Evolutionary conservation across 2,113 vertebrate genomes (phyloP), one percentile per base, ranked within the genome.

Genomic region (Tychaedon coryphoeus): DNA sequence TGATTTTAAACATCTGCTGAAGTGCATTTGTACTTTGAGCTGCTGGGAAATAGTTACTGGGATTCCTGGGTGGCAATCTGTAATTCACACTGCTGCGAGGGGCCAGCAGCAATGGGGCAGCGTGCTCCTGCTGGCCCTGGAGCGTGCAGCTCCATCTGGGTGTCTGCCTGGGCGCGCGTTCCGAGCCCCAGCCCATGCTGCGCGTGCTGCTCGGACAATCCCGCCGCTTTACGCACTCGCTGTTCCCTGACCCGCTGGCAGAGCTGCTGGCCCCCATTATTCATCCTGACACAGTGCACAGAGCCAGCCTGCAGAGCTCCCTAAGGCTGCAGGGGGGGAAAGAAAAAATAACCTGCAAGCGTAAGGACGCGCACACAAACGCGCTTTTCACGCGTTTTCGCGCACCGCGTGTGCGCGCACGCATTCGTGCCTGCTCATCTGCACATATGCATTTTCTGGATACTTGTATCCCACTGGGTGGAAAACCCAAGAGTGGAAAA

Each of bases 191-290:
- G 86, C 62, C 0, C 34, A 42, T 70, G 14, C 33, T 91, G 61
- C 25, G 15, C 95, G 88, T 54, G 18, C 79, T 86, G 47, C 47
- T 88, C 74, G 88, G 88, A 86, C 70, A 60, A 6, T 74, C 77
- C 77, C 10, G 72, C 74, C 80, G 84, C 75, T 91, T 88, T 94
- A 93, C 54, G 92, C 84, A 92, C 87, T 96, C 92, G 85, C 94
- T 95, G 95, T 97, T 95, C 96, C 95, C 57, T 95, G 95, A 94
- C 94, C 90, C 42, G 84, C 88, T 96, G 97, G 96, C 96, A 97
- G 86, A 54, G 80, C 93, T 1, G 5, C 91, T 61, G 61, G 90
- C 93, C 86, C 89, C 96, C 95, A 96, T 97, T 97, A 97, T 94
- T 97, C 97, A 97, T 96, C 33, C 90, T 97, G 97, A 97, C 97